Base-by-base conservation (phyloP, 2,888 invertebrate genomes). In the Polydrusus tereticollis region DNA sequence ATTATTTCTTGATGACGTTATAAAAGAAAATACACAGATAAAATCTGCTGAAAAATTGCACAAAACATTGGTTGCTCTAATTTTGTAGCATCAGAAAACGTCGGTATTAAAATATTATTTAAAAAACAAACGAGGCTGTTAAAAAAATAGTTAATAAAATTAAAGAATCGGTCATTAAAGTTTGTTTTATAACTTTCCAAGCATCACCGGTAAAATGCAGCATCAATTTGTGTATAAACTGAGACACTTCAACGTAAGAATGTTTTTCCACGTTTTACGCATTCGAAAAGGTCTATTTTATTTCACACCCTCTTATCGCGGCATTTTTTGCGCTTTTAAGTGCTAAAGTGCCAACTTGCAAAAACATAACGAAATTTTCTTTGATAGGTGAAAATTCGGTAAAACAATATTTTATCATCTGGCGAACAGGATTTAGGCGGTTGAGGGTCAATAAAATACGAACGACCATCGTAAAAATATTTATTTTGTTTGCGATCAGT, bases 311-410 rank as follows among this genome's bases (percentile, higher is more conserved):
- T n/a, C 50, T 50, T 43, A 10, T 41, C 59, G 26, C 12, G 2
- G 23, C 4, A 12, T 41, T 41, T 38, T 59, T 41, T 36, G 18
- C 57, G 16, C 36, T 41, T 59, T 59, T 41, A 50, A 50, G 50
- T 50, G 59, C 20, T 23, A 20, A 59, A 59, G 59, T 26, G 59
- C 41, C 14, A 7, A 41, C 41, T 16, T 20, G 59, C 23, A 38
- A 59, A 41, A 59, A 59, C 38, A 26, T 26, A 59, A 59, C 21
- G 43, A n/a, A 23, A 41, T 38, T 41, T 41, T 21, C 59, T 41
- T 23, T 14, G 21, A 59, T 41, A 41, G 59, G 41, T 59, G 33
- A 38, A 57, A 57, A 57, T 33, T 36, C 16, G 21, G 33, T 20
- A 23, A 50, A 50, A 50, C 47, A 50, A 50, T 50, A 26, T 50